These are phyloP conservation scores for Sceloporus tristichus DNA, from an alignment of 2,113 vertebrate genomes.

Conservation along the genomic window DNA sequence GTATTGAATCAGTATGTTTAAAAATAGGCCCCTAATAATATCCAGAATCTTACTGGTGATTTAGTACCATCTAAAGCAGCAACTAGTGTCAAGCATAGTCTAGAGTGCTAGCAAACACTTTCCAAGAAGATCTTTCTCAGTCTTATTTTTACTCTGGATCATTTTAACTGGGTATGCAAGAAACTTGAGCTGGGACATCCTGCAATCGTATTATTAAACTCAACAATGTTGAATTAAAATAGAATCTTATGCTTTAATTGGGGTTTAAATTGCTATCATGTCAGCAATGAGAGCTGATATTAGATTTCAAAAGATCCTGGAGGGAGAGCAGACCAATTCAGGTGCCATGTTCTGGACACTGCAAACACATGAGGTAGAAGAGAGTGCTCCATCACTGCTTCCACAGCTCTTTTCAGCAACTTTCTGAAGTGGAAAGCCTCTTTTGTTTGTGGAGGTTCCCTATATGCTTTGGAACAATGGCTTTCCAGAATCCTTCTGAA, in stretches of 20 bases:
- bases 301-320: background rate
- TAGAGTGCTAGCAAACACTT: background rate
- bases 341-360: background rate
- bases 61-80: background rate
- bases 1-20: too few relatives aligned
- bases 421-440: background rate
- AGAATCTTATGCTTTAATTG: background rate
- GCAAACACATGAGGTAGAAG: background rate
- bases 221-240: background rate
- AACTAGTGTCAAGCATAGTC: background rate
- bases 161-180: background rate
- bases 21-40: too few relatives aligned
- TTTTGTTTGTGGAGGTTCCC: background rate
- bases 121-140: background rate
- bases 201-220: background rate
- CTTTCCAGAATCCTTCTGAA: background rate
- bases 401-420: background rate
- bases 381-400: background rate
- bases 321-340: background rate
- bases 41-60: background rate
- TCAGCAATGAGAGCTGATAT: background rate
- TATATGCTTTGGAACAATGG: background rate
- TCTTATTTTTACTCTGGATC: background rate
- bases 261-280: background rate
- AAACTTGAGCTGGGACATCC: background rate